Evolutionary conservation across 2,888 invertebrate species (phyloP).

Genomic region (Malacosoma neustria): DNA sequence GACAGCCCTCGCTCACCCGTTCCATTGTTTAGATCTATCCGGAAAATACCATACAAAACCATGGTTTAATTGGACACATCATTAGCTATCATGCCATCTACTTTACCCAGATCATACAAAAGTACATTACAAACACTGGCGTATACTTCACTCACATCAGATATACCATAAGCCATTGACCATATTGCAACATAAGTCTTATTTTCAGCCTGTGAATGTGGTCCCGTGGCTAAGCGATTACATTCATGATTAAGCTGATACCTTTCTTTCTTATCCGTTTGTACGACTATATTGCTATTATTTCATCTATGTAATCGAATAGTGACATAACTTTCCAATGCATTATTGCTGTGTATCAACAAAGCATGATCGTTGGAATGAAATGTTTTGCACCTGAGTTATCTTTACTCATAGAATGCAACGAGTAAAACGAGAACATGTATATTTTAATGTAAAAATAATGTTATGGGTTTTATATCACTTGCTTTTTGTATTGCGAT

Average conservation of each 20-base stretch:
- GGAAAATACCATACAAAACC: constrained; percentile 9
- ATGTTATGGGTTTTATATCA: constrained; percentile 21
- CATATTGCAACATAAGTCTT: constrained; percentile 51
- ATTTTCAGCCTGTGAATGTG: constrained; percentile 61
- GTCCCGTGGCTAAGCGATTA: constrained; percentile 51
- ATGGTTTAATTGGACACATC: constrained; percentile 41
- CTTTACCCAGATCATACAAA: constrained; percentile 59
- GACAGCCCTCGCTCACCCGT: constrained; percentile 29
- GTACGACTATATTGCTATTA: constrained; percentile 1
- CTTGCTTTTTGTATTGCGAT: constrained; percentile 51
- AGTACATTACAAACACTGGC: constrained; percentile 63
- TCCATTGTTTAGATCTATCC: constrained; percentile 26
- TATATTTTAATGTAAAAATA: no score
- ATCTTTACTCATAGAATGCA: constrained; percentile 12
- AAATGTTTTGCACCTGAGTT: constrained; percentile 12
- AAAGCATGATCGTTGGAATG: constrained; percentile 40
- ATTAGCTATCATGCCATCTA: constrained; percentile 60
- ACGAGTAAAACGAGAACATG: constrained; percentile 1
- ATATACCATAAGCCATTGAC: constrained; percentile 63
- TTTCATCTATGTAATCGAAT: constrained; percentile 41
- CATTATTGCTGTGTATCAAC: constrained; percentile 43
- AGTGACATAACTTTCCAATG: constrained; percentile 33
- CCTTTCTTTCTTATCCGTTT: no score
- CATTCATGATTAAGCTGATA: neutral
- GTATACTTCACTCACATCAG: constrained; percentile 70